These are phyloP conservation scores for Loriculus beryllinus DNA, from an alignment of 2,797 vertebrate genomes.

Conservation along the genomic window DNA sequence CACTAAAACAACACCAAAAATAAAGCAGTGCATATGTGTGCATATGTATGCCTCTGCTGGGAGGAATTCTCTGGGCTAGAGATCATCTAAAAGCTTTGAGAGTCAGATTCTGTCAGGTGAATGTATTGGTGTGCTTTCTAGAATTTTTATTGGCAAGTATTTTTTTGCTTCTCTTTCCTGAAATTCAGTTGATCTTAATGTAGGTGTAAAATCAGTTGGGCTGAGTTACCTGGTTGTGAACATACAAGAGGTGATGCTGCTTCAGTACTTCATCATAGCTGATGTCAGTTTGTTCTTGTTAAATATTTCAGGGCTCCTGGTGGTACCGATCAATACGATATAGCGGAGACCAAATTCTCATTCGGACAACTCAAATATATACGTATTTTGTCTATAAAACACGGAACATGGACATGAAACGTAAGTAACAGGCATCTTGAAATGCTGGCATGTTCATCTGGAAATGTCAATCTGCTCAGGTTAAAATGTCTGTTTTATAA, in stretches of 20 bases:
- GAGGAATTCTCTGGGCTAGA: background rate
- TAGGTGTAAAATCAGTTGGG: background rate
- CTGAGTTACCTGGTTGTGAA: background rate
- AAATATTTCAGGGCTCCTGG: conserved; percentile 90
- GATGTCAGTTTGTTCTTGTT: background rate
- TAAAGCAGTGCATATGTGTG: background rate
- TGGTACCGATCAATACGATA: conserved; percentile 99
- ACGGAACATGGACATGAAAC: conserved; percentile 98
- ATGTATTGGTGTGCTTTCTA: background rate
- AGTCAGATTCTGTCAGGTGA: background rate
- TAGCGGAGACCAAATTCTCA: conserved; percentile 98
- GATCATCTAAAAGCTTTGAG: background rate
- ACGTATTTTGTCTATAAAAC: conserved; percentile 99
- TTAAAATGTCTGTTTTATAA: background rate
- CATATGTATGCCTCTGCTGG: background rate
- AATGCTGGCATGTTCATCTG: background rate
- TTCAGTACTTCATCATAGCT: background rate
- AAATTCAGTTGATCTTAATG: background rate
- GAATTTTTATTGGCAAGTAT: background rate
- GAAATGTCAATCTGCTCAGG: background rate
- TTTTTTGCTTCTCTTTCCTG: background rate
- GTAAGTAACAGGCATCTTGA: conserved; percentile 79
- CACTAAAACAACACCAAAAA: background rate
- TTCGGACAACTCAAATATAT: conserved; percentile 97
- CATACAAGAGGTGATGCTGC: background rate